These are phyloP conservation scores for Xiphorhynchus erythropygius DNA, from an alignment of 2,797 vertebrate genomes.

Conservation along the genomic window DNA sequence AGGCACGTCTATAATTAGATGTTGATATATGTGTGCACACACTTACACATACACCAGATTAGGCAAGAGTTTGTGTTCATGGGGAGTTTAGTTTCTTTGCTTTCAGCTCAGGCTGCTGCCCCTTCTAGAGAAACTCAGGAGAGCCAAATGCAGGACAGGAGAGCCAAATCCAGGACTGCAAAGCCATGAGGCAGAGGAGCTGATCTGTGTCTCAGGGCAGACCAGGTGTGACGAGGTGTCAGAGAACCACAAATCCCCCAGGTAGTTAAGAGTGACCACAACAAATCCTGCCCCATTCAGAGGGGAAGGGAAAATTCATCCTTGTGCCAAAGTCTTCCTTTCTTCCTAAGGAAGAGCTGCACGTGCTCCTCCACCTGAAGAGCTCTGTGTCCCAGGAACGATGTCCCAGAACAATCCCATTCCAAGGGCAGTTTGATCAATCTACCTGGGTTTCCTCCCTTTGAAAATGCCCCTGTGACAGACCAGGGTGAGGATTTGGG, in stretches of 20 bases:
- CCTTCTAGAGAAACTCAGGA: neutral
- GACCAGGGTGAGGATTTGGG: neutral
- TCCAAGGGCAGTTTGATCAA: accelerated
- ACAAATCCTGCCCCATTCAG: neutral
- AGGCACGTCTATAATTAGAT: neutral
- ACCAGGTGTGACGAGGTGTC: neutral
- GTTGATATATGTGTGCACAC: neutral
- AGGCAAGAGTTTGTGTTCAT: accelerated
- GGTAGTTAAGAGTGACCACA: neutral
- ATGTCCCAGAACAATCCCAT: neutral
- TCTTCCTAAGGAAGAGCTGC: neutral
- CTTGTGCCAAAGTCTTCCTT: neutral
- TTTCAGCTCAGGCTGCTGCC: neutral
- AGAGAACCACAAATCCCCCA: neutral
- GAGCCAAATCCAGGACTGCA: neutral
- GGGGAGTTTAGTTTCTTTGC: neutral
- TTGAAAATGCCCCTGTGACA: neutral
- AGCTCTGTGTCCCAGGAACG: accelerated
- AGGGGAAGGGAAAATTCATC: neutral
- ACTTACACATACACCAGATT: neutral
- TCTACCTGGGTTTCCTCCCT: accelerated
- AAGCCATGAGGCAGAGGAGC: neutral
- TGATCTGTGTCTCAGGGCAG: neutral
- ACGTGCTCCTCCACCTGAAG: accelerated
- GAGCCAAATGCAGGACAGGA: neutral